Conservation (phyloP, 2,888 invertebrate genomes). For the Cryptus viduatorius region DNA sequence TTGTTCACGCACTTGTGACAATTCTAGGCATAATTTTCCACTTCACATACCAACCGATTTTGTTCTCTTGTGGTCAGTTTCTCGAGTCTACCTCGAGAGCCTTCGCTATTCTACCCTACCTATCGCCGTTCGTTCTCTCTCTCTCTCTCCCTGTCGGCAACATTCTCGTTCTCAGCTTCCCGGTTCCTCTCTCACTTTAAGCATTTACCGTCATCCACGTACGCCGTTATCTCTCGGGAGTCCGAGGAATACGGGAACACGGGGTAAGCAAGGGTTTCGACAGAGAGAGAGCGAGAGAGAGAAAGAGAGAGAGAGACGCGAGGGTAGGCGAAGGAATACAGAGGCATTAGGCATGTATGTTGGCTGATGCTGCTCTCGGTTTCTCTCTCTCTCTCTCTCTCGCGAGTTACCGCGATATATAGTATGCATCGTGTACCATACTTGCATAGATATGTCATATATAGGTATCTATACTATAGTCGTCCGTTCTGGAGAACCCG, state of each 20-base stretch:
- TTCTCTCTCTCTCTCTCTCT: neutral
- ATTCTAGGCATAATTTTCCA: constrained; percentile 35
- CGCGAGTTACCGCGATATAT: neutral
- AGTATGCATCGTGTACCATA: constrained; percentile 2
- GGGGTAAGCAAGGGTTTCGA: constrained; percentile 29
- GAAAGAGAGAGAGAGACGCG: constrained; percentile 11
- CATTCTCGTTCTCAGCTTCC: neutral
- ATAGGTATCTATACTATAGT: neutral
- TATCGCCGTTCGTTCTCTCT: constrained; percentile 1
- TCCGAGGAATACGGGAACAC: constrained; percentile 28
- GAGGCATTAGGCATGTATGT: neutral
- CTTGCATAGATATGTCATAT: constrained; percentile 14
- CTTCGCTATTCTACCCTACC: constrained; percentile 1
- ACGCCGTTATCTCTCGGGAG: constrained; percentile 53
- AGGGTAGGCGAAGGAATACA: neutral
- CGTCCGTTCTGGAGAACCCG: constrained; percentile 25
- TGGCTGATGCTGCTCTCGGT: neutral
- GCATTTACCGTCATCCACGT: constrained; percentile 54
- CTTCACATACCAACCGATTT: constrained; percentile 39
- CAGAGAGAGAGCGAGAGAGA: constrained; percentile 15
- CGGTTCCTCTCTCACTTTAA: constrained; percentile 48
- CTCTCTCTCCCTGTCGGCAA: constrained; percentile 13
- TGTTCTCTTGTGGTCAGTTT: constrained; percentile 33
- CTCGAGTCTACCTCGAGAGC: constrained; percentile 11
- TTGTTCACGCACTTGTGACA: constrained; percentile 12